Conservation (phyloP, 1,140 invertebrate species). For the Drosophila novamexicana region DNA sequence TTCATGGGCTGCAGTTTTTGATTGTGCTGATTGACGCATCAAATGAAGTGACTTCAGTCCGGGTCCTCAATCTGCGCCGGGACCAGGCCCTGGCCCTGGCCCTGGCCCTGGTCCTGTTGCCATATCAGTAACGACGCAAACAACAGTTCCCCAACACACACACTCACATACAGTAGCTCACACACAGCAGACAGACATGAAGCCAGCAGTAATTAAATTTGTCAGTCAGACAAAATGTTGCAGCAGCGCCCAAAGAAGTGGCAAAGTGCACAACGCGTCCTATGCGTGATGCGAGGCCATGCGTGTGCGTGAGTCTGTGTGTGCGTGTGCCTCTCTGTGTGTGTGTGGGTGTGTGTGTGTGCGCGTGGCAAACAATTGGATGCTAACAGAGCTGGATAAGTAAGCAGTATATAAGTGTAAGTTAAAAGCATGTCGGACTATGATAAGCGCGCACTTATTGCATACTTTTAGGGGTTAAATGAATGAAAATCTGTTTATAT, state of each 20-base stretch:
- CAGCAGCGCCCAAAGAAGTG: conserved; percentile 45
- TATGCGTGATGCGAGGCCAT: conserved; percentile 60
- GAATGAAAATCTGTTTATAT: background rate
- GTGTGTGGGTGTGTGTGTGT: conserved; percentile 3
- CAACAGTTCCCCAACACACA: conserved; percentile 37
- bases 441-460: background rate
- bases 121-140: conserved; percentile 76
- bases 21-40: conserved; percentile 82
- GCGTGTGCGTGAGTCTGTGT: conserved; percentile 16
- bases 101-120: conserved; percentile 9
- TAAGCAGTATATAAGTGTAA: conserved; percentile 12
- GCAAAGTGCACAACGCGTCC: conserved; percentile 67
- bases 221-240: conserved; percentile 76
- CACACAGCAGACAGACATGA: conserved; percentile 8
- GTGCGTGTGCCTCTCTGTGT: background rate
- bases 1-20: conserved; percentile 82
- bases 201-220: conserved; percentile 78
- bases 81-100: conserved; percentile 4
- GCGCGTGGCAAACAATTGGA: conserved; percentile 29
- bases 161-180: conserved; percentile 17
- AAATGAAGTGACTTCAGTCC: conserved; percentile 74
- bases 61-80: conserved; percentile 17
- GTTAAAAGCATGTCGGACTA: background rate
- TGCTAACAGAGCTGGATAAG: conserved; percentile 9
- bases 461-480: conserved; percentile 2